phyloP scores from a whole-genome alignment of 2,113 vertebrate species.

The Chaenocephalus aceratus region DNA sequence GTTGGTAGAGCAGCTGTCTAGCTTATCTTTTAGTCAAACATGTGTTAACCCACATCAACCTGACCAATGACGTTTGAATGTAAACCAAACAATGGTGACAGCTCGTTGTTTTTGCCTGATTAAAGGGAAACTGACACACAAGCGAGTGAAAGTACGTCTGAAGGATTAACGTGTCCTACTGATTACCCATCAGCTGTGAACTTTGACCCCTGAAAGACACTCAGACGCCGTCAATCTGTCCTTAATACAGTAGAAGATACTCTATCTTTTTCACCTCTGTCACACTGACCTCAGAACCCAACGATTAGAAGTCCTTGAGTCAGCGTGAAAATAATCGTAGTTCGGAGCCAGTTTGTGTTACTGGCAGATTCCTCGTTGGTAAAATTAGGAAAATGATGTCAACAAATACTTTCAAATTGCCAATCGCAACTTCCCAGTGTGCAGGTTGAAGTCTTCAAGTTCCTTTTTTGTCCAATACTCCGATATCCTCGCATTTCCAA shows the following conservation, averaged over 20 bases:
- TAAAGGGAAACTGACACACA: constrained; percentile 9
- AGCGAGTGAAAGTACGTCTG: background rate
- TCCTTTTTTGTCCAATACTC: background rate
- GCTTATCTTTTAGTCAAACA: background rate
- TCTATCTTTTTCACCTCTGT: constrained; percentile 43
- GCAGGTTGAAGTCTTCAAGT: background rate
- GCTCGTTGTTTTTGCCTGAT: constrained; percentile 27
- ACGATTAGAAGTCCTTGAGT: constrained; percentile 4
- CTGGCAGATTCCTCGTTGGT: background rate
- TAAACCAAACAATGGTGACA: background rate
- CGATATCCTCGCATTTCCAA: too few relatives aligned
- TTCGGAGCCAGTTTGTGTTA: background rate
- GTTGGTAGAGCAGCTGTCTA: background rate
- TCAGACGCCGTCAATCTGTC: background rate
- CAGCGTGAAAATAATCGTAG: background rate
- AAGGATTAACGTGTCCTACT: background rate
- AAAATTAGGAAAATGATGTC: too few relatives aligned
- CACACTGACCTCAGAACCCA: constrained; percentile 37
- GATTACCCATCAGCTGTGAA: constrained; percentile 29
- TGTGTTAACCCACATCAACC: background rate
- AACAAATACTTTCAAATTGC: background rate
- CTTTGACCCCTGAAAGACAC: constrained; percentile 26
- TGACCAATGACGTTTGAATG: background rate
- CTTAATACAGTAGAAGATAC: background rate
- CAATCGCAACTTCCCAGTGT: background rate